Evolutionary conservation across 1,140 invertebrate genomes (phyloP).

Genomic region (Polypedilum vanderplanki): DNA sequence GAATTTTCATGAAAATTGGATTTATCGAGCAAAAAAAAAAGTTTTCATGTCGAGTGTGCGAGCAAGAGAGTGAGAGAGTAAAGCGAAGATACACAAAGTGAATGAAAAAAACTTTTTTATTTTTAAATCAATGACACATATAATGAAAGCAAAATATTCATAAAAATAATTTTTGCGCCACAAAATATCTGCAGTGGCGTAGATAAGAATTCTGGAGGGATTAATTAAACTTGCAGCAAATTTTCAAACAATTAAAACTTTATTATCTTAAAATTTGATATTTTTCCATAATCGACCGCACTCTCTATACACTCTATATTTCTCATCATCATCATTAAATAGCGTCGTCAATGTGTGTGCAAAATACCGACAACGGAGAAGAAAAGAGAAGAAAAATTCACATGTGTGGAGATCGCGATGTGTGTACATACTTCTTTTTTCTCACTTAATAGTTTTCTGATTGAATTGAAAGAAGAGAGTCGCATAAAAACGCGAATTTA

Average conservation of each 20-base stretch:
- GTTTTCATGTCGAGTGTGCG: too few relatives aligned
- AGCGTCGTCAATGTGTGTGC: not conserved
- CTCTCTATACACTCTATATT: not conserved
- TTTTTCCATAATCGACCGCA: too few relatives aligned
- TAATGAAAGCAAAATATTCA: conserved; percentile 25
- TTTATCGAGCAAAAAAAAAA: too few relatives aligned
- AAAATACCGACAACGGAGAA: not conserved
- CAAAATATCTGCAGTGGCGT: not conserved
- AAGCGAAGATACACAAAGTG: not conserved
- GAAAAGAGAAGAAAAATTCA: not conserved
- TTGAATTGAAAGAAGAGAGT: conserved; percentile 12
- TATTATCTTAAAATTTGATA: too few relatives aligned
- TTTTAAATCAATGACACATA: conserved; percentile 23
- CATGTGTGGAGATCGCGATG: not conserved
- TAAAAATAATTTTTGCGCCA: not conserved
- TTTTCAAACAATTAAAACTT: too few relatives aligned
- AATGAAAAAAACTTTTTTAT: conserved; percentile 19
- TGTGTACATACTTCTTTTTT: not conserved
- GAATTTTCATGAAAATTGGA: too few relatives aligned
- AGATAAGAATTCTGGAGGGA: not conserved
- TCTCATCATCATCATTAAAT: not conserved
- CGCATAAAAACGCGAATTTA: not conserved
- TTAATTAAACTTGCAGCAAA: too few relatives aligned
- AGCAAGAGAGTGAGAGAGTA: not conserved
- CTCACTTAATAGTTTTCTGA: conserved; percentile 13